Conservation (phyloP, 2,888 invertebrate genomes). For the Zaprionus bogoriensis region DNA sequence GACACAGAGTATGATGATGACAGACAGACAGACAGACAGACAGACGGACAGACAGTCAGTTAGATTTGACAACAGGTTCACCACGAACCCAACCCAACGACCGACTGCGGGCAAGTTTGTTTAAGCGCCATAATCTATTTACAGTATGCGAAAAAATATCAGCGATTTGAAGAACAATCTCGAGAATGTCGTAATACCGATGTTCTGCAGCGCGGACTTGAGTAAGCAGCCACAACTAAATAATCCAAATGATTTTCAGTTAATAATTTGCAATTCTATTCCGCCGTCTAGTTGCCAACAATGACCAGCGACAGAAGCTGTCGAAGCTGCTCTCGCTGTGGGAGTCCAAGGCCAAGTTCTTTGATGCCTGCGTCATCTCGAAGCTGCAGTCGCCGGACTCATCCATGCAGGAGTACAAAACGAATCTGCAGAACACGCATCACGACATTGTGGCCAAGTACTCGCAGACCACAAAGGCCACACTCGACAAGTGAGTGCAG, state of each 20-base stretch:
- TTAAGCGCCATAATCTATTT: slow-evolving; percentile 77
- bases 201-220: slow-evolving; percentile 97
- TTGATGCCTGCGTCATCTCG: slow-evolving; percentile 91
- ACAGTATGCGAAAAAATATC: slow-evolving; percentile 97
- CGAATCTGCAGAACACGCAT: slow-evolving; percentile 91
- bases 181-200: slow-evolving; percentile 97
- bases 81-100: background rate
- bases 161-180: slow-evolving; percentile 96
- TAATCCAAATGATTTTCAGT: background rate
- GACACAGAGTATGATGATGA: too few relatives aligned
- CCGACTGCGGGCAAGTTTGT: slow-evolving; percentile 13
- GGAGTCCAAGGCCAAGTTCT: slow-evolving; percentile 97
- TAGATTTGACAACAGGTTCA: background rate
- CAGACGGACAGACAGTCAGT: background rate
- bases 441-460: slow-evolving; percentile 90
- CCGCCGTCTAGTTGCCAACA: slow-evolving; percentile 87
- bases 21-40: background rate
- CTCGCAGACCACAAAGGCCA: slow-evolving; percentile 90
- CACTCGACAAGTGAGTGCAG: slow-evolving; percentile 90
- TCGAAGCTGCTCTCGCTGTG: slow-evolving; percentile 96
- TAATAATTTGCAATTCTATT: background rate
- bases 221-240: slow-evolving; percentile 83
- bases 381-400: slow-evolving; percentile 93
- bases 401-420: slow-evolving; percentile 95
- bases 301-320: slow-evolving; percentile 94